Evolutionary conservation across 1,140 invertebrate genomes (phyloP), one percentile per base, ranked within the genome.

Genomic region (Elymnias hypermnestra): DNA sequence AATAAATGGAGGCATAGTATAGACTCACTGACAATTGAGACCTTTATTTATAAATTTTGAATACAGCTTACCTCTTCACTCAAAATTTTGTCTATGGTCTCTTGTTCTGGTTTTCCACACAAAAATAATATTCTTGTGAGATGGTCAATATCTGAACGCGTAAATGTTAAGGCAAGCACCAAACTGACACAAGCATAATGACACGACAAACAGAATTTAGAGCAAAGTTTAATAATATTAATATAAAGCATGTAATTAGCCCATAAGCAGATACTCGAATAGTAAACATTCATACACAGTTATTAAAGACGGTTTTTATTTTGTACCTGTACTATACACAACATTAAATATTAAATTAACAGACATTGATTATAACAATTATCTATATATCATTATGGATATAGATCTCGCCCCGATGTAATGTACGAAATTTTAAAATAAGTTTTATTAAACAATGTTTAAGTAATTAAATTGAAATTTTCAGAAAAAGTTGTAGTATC

Each of bases 51-150:
- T n/a, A n/a, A n/a, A n/a, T n/a, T n/a, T n/a, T n/a, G n/a, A n/a
- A n/a, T n/a, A n/a, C n/a, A n/a, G 35, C 76, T 91, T 91, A 95
- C 94, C 92, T 97, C 95, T 83, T 94, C 91, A 70, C 94, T 95
- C 67, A 92, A 94, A 79, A 97, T 95, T 91, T 95, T 95, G 74
- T 90, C 83, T 82, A 97, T 88, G 50, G 94, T 93, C 76, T 94
- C 92, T 78, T 93, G 91, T 72, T 91, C 90, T 45, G 95, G 95
- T 60, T 93, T 95, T 52, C 95, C 95, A 86, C 94, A 94, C 53
- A 97, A 88, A 69, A 91, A 90, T 87, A 97, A 90, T 76, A 97
- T 95, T 85, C 94, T 90, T 62, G 92, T 95, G 88, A 97, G 89
- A 86, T 97, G 96, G 87, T 97, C 95, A 89, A 97, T 95, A 89